Base-by-base conservation (phyloP, 2,888 invertebrate species). In the Drosophila cognata region DNA sequence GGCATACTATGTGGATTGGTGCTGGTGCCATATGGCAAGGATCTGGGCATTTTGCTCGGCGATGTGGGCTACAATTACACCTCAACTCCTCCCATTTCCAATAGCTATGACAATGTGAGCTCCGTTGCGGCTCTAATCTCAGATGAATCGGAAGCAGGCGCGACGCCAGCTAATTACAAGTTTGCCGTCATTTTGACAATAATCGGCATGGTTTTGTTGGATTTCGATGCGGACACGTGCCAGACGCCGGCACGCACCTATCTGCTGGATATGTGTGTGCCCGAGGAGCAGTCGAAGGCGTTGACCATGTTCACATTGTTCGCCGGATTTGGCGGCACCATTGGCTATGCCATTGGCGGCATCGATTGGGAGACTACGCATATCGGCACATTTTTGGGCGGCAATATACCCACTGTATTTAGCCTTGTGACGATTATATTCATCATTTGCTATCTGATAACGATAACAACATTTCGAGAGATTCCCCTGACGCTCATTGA, bases 191-290 rank as follows among this genome's bases (percentile, higher is more conserved):
- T 94, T 55, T 92, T 95, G 48, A 95, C 95, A 0, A 94, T 95
- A 13, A 73, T 95, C 7, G 95, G 95, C 25, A 95, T 95, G 60
- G 94, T 95, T 2, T 81, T 95, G 63, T 83, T 95, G 71, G 95
- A 95, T 84, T 95, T 95, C 81, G 94, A 95, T 91, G 95, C 95
- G 25, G 95, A 95, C 86, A 95, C 95, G 2, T 95, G 95, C 76
- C 95, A 95, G 88, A 95, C 95, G 50, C 95, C 95, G 1, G 94
- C 95, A 2, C 92, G 95, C 74, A 95, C 95, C 10, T 95, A 95
- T 89, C 91, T 95, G 61, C 91, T 95, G 52, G 95, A 95, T 78
- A 94, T 95, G 69, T 94, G 94, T 43, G 90, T 94, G 58, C 94
- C 95, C n/a, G 94, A 94, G 82, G 95, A 95, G 89, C 95, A 95